Base-by-base conservation (phyloP, 2,113 vertebrate species). In the Anas platyrhynchos region DNA sequence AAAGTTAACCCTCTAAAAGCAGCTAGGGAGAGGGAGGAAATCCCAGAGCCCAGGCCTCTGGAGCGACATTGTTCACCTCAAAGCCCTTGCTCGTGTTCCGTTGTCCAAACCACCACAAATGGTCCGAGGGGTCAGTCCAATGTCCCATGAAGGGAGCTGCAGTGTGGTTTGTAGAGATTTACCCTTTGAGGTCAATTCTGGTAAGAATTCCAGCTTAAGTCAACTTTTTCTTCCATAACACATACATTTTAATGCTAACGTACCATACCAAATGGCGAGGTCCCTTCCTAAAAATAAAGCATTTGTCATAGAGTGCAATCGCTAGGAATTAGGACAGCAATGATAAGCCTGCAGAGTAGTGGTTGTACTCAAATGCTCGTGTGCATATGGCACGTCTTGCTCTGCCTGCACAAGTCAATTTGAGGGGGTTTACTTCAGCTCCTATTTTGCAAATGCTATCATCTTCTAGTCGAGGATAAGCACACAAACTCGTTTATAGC, bases 1-100 rank as follows among this genome's bases (percentile, higher is more conserved):
- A 98, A 98, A 97, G 95, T 98, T 96, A 98, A 98, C 97, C 95
- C 97, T 96, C 58, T 79, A 66, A 95, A 96, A 97, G 94, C 66
- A 66, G 13, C 46, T 34, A 21, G 38, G 71, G 29, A 81, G 66
- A 36, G 75, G 76, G n/a, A 54, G 27, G 38, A 65, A 89, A 80
- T 52, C 61, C 59, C 84, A 95, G 75, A 43, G 6, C 27, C 41
- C n/a, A 62, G 76, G 74, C 69, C 72, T 36, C 58, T 80, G 88
- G 48, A 73, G 41, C 0, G 0, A 18, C 0, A 0, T 7, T 55
- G 31, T 55, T 77, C 67, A 22, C 34, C 27, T 23, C 27, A 10
- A 48, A 55, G 32, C 22, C 56, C 56, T 58, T n/a, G 46, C 68
- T 50, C 34, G 3, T 4, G 8, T 32, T 38, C 38, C 63, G 77